These are phyloP conservation scores for Tragelaphus scriptus DNA, from an alignment of 2,113 vertebrate genomes.

Conservation along the genomic window DNA sequence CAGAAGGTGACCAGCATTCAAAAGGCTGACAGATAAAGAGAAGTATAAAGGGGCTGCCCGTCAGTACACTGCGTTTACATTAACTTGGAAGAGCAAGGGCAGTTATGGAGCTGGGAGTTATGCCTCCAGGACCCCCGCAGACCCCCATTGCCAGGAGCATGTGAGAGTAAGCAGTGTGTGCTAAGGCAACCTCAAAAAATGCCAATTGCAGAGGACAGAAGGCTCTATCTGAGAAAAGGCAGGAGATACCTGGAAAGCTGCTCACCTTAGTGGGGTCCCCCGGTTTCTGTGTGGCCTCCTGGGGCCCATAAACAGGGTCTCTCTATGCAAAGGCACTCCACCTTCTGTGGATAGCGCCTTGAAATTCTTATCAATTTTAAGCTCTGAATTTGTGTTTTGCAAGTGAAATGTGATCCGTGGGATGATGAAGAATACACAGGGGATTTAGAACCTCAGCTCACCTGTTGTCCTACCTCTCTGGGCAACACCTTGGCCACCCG, in stretches of 20 bases:
- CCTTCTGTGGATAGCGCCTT: neutral
- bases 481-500: neutral
- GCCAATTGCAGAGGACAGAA: neutral
- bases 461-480: too few species aligned
- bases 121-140: fast-evolving
- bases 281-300: fast-evolving
- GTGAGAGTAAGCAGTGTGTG: neutral
- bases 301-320: neutral
- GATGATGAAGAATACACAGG: neutral
- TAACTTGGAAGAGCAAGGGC: neutral
- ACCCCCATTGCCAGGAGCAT: neutral
- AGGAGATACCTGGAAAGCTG: neutral
- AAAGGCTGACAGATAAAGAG: neutral
- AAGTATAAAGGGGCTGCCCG: fast-evolving
- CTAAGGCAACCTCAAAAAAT: neutral
- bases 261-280: neutral
- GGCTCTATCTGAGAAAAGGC: neutral
- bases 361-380: neutral
- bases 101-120: too few species aligned
- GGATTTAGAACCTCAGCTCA: neutral
- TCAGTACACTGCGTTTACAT: neutral
- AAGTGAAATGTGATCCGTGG: neutral
- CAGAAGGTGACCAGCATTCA: neutral
- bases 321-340: neutral
- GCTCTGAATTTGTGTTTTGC: neutral